Base-by-base conservation (phyloP, 2,113 vertebrate species). In the Pyrgilauda ruficollis region DNA sequence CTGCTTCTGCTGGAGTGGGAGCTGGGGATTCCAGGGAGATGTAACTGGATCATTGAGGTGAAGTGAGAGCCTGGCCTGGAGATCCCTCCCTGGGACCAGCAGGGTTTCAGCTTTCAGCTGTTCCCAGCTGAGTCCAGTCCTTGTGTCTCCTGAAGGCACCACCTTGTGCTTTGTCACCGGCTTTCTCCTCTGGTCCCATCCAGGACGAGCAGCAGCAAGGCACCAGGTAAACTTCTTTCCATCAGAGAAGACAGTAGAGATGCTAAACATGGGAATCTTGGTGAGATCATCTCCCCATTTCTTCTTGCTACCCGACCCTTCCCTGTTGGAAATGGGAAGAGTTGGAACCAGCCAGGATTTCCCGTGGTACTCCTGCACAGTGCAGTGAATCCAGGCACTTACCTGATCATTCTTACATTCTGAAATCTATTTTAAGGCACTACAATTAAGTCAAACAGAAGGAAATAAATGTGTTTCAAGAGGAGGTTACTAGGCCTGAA, bases 401-500 rank as follows among this genome's bases (percentile, higher is more conserved):
- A 7, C 23, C 4, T 2, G 33, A 5, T 66, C 14, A 4, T 22
- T 86, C 63, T 19, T 77, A 30, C 43, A 4, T 44, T 55, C 93
- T 35, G 56, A 39, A 89, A 47, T 67, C 86, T 94, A 49, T 92
- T 95, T 79, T 84, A 79, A 95, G 84, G 37, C 31, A 18, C 44
- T 64, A 20, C 62, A 72, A 4, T 92, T 91, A 49, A 94, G 84
- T 84, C 74, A 68, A 87, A 78, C 69, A 44, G 76, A 62, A 87
- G 7, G 9, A 91, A 91, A 94, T 52, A 49, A 78, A 74, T 81
- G 74, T 63, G 72, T 92, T 92, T 94, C 39, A 61, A 87, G 89
- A 72, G 53, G 84, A 92, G 81, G 80, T 91, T 94, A 89, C 89
- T 55, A 87, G 89, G 56, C 47, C 41, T 79, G 93, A 49, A 37